Evolutionary conservation across 2,888 invertebrate genomes (phyloP).

Genomic region (Pocota personata): DNA sequence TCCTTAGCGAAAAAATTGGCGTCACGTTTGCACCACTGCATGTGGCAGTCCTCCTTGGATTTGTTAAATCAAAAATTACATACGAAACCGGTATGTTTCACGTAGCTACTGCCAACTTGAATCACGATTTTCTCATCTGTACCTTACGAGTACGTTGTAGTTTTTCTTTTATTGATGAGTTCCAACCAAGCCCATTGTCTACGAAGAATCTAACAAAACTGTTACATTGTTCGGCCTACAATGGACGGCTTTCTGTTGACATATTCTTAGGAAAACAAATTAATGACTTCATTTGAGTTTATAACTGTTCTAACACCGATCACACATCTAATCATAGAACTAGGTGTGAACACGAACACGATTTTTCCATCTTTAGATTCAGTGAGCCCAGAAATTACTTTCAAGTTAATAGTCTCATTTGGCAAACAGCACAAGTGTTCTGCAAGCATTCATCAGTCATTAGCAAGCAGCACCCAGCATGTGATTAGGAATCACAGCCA

Average conservation of each 20-base stretch:
- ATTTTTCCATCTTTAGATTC: slow-evolving; percentile 25
- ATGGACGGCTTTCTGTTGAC: background rate
- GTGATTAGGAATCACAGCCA: slow-evolving; percentile 22
- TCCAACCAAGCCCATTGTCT: slow-evolving; percentile 2
- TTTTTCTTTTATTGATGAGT: background rate
- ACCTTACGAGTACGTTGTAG: background rate
- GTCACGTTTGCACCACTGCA: background rate
- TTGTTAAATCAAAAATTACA: background rate
- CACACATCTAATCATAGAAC: slow-evolving; percentile 11
- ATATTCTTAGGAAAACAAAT: slow-evolving; percentile 13
- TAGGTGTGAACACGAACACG: slow-evolving; percentile 61
- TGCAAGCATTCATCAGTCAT: slow-evolving; percentile 42
- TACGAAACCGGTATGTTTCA: slow-evolving; percentile 9
- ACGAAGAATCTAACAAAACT: background rate
- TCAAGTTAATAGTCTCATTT: slow-evolving; percentile 45
- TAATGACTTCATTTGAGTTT: slow-evolving; percentile 55
- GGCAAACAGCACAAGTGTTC: slow-evolving; percentile 32
- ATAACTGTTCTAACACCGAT: slow-evolving; percentile 52
- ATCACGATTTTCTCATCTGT: slow-evolving; percentile 1
- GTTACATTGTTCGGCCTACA: slow-evolving; percentile 27
- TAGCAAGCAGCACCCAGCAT: slow-evolving; percentile 8
- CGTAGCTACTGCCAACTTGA: background rate
- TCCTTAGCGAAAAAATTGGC: background rate
- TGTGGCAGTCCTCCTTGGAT: background rate
- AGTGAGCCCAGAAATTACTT: slow-evolving; percentile 50